Conservation (phyloP, 2,113 vertebrate species). For the Agapornis roseicollis region DNA sequence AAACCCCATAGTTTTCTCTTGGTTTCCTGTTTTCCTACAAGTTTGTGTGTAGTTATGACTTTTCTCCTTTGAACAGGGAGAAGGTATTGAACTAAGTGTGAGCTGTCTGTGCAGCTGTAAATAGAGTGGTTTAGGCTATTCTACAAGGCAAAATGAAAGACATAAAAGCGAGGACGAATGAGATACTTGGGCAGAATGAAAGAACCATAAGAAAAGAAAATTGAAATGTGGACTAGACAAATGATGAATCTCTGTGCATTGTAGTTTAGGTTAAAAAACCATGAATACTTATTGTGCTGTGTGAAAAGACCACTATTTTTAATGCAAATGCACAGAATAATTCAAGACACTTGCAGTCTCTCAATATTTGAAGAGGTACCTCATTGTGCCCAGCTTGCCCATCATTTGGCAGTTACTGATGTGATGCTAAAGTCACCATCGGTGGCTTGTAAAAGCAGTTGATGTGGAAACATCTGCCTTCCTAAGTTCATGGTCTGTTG, state of each 20-base stretch:
- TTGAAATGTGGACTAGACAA: not conserved
- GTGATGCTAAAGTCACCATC: not conserved
- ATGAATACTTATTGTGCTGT: not conserved
- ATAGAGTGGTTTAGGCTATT: not conserved
- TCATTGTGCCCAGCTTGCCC: not conserved
- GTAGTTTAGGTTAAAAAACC: not conserved
- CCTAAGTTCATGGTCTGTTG: rapidly evolving
- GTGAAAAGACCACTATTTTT: not conserved
- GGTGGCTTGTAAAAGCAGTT: not conserved
- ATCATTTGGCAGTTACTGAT: rapidly evolving
- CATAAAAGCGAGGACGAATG: constrained; percentile 18
- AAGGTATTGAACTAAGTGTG: not conserved
- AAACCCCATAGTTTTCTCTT: not conserved
- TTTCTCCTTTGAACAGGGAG: not conserved
- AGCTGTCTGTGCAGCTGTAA: not conserved
- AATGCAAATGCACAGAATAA: not conserved
- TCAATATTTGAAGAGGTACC: not conserved
- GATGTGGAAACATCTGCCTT: not conserved
- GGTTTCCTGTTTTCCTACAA: not conserved
- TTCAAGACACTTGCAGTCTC: not conserved
- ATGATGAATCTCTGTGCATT: not conserved
- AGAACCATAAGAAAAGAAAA: not conserved
- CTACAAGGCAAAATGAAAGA: constrained; percentile 10
- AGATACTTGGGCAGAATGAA: constrained; percentile 13
- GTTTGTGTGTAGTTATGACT: not conserved